Evolutionary conservation across 2,113 vertebrate genomes (phyloP), one percentile per base, ranked within the genome.

Genomic region (Gulo gulo): DNA sequence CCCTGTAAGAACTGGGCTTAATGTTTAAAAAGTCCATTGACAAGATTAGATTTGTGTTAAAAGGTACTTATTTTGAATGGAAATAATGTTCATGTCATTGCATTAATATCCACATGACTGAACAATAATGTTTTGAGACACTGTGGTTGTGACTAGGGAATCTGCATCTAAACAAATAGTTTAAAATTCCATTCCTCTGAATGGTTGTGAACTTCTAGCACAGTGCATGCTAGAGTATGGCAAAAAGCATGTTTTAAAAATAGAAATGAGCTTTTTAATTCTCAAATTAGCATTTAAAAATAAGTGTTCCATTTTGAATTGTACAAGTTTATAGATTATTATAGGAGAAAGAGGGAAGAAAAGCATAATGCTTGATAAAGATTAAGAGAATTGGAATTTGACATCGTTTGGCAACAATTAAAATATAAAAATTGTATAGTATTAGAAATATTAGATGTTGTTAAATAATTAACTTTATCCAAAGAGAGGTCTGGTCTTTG

Each of bases 51-150:
- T 80, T 74, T 80, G 18, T 47, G 79, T 91, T 73, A 26, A 76
- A 74, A 45, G 50, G 29, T 79, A 88, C 47, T 88, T 85, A 93
- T 42, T 96, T 96, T 85, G n/a, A 95, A 93, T 15, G 52, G 29
- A 91, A 87, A 79, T 69, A 81, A 59, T 23, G 18, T 10, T 95
- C 14, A 76, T 78, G 20, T 89, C 5, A 95, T 89, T 82, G 21
- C n/a, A 90, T 87, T 79, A 39, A 79, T n/a, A 31, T 71, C 15
- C 24, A n/a, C 21, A 39, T 74, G 5, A 10, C 6, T 92, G 12
- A 90, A 59, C 7, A 74, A 73, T 4, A 61, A 18, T 74, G 1
- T 73, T 88, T 84, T 71, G 57, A 85, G 8, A 36, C 26, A 63
- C 5, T 91, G 45, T 78, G 26, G 13, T 78, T 73, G 36, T 61